A percentile compares a stretch with the other conserved stretches of the same genome.
These are phyloP conservation scores for Herpetotheres cachinnans DNA, from an alignment of 2,113 vertebrate genomes.

Conservation along the genomic window DNA sequence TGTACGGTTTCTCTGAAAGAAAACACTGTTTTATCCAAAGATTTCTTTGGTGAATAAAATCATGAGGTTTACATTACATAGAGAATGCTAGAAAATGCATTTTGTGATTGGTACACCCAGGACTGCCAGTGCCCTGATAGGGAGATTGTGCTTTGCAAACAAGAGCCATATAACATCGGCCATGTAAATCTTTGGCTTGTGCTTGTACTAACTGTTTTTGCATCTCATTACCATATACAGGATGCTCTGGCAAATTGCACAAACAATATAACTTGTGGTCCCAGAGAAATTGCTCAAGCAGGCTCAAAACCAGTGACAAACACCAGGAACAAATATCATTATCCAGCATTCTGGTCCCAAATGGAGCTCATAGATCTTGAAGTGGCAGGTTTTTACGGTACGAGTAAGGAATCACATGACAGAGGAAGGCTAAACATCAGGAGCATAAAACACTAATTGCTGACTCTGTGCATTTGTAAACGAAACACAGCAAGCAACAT, in stretches of 20 bases:
- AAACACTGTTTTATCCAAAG: neutral
- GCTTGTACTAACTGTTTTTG: neutral
- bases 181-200: neutral
- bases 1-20: neutral
- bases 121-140: neutral
- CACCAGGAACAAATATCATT: constrained; percentile 25
- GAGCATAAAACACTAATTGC: constrained; percentile 56
- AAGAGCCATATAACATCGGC: neutral
- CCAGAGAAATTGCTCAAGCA: constrained; percentile 4
- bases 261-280: constrained; percentile 3
- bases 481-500: neutral
- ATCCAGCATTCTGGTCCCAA: constrained; percentile 1
- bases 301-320: neutral
- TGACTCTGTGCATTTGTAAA: constrained; percentile 46
- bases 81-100: neutral
- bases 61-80: neutral
- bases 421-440: constrained; percentile 27
- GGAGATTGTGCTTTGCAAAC: neutral
- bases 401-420: constrained; percentile 39
- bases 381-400: constrained; percentile 22
- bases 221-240: neutral
- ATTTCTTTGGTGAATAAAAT: neutral
- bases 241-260: neutral
- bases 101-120: neutral
- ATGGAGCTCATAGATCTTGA: constrained; percentile 6